Evolutionary conservation across 1,140 invertebrate genomes (phyloP), one percentile per base, ranked within the genome.

Genomic region (Halesus radiatus): DNA sequence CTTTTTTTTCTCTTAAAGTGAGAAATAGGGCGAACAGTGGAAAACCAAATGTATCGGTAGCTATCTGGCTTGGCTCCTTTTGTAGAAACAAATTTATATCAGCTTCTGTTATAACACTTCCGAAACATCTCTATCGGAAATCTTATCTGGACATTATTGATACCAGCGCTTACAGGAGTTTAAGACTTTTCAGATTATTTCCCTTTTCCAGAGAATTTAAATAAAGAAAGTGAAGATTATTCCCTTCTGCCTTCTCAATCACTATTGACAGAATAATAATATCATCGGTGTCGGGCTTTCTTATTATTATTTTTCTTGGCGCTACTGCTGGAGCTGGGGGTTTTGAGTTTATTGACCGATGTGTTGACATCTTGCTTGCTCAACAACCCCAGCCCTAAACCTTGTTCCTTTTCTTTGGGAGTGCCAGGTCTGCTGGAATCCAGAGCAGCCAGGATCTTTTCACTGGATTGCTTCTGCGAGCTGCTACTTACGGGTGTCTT

Each of bases 261-360:
- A 60, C 23, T 7, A 56, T 56, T 56, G 54, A 60, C 20, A 13
- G 56, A 22, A 60, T 60, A 22, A 50, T 50, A 68, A 5, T 32
- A 87, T 91, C 92, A 94, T 88, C 93, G 91, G 86, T 93, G 93
- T 85, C 92, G 91, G 8, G 93, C 92, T 88, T 93, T 92, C 85
- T 94, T 94, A 84, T 92, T 93, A 85, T 87, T 91, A 85, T 88
- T 93, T 85, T 93, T 94, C 85, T 94, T 94, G 13, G 91, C 90
- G 85, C 88, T 93, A 82, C 85, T 86, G 76, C 85, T 87, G 76
- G 88, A 92, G 76, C 87, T 88, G 78, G 89, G 91, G 83, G 89
- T 91, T 86, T 91, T 93, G 86, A 93, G 92, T 87, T 91, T 92
- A 5, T 90, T 88, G 8, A 89, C 84, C 62, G 88, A 88, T 80